These are phyloP conservation scores for Pectinophora gossypiella DNA, from an alignment of 1,140 invertebrate species.

Conservation along the genomic window DNA sequence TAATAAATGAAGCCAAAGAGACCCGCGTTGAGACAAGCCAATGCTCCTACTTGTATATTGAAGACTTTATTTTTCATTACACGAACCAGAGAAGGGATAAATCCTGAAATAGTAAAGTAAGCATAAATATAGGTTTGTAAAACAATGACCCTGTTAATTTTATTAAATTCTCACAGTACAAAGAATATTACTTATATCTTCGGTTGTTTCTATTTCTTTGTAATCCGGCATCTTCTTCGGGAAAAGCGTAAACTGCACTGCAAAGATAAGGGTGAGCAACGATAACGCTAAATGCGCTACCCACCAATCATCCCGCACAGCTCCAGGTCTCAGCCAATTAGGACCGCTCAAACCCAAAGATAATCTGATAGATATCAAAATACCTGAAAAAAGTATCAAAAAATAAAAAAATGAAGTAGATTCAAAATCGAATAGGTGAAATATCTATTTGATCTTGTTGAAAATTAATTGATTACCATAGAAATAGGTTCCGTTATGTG, in stretches of 20 bases:
- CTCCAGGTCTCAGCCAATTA: constrained; percentile 38
- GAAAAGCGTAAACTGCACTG: constrained; percentile 49
- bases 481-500: constrained; percentile 52
- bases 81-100: constrained; percentile 28
- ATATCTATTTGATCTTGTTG: too few species aligned
- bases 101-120: constrained; percentile 27
- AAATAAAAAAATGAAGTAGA: neutral
- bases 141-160: too few species aligned
- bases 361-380: constrained; percentile 55
- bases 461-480: too few species aligned
- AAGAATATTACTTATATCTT: constrained; percentile 40
- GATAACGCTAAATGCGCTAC: constrained; percentile 44
- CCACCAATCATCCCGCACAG: constrained; percentile 49
- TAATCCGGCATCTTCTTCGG: constrained; percentile 39
- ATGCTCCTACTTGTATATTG: constrained; percentile 35
- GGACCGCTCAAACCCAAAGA: constrained; percentile 46
- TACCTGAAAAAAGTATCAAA: constrained; percentile 32
- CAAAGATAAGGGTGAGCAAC: constrained; percentile 56
- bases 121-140: too few species aligned
- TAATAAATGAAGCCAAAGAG: constrained; percentile 46
- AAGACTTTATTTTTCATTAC: constrained; percentile 36
- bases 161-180: too few species aligned
- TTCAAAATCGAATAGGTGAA: neutral
- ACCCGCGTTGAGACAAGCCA: constrained; percentile 36
- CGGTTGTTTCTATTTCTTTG: constrained; percentile 27